A percentile compares a stretch with the other conserved stretches of the same genome.
Conservation (phyloP, 2,113 vertebrate species). For the Campylomormyrus numenius region DNA sequence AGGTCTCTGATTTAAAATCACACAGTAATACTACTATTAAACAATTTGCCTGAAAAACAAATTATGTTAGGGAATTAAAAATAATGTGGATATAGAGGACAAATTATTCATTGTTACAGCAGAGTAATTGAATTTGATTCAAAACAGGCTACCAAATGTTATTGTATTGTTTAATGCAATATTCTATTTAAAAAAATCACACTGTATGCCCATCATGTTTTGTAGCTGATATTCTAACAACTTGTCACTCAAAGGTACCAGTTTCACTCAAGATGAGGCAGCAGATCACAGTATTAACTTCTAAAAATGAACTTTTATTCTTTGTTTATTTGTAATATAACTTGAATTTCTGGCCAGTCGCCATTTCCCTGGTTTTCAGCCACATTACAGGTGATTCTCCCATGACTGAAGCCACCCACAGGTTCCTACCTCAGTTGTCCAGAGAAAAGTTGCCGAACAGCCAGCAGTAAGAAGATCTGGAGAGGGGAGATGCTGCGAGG, state of each 20-base stretch:
- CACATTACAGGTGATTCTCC: not conserved
- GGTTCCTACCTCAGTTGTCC: conserved; percentile 57
- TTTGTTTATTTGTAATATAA: not conserved
- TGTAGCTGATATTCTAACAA: not conserved
- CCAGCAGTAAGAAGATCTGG: conserved; percentile 44
- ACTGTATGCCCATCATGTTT: not conserved
- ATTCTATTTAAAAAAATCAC: not conserved
- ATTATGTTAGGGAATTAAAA: not conserved
- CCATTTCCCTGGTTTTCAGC: not conserved
- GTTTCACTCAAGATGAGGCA: not conserved
- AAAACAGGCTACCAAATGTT: not conserved
- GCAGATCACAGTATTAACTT: not conserved
- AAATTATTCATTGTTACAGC: not conserved
- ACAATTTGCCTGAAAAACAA: not conserved
- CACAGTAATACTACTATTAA: not conserved
- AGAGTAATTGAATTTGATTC: not conserved
- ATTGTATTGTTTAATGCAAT: not conserved
- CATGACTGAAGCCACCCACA: not conserved
- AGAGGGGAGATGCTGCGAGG: conserved; percentile 42
- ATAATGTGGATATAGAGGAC: not conserved
- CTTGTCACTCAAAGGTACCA: not conserved
- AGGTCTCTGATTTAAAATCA: not conserved
- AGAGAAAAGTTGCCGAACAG: conserved; percentile 48
- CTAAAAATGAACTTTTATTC: not conserved
- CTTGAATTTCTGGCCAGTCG: not conserved